A percentile compares a stretch with the other conserved stretches of the same genome.
phyloP scores from a whole-genome alignment of 2,888 invertebrate genomes.

The Rhyacophila evoluta region DNA sequence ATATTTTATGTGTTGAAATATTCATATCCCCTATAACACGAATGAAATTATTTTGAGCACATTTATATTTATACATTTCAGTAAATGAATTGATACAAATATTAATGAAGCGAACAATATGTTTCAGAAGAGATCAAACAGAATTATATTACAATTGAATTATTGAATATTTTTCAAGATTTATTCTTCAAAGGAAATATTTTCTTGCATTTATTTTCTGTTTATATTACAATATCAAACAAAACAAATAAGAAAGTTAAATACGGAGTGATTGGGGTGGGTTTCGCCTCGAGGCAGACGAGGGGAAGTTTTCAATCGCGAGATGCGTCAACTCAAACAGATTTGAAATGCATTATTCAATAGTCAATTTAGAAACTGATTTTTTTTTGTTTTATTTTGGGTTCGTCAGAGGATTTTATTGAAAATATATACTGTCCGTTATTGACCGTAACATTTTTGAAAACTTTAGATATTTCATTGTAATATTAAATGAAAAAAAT shows the following conservation, averaged over 20 bases:
- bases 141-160: too few species aligned
- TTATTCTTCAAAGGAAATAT: not conserved
- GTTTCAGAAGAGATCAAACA: too few species aligned
- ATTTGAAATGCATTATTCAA: conserved; percentile 40
- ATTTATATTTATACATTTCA: too few species aligned
- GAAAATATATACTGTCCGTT: too few species aligned
- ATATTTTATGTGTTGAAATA: too few species aligned
- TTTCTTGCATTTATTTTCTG: not conserved
- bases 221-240: conserved; percentile 22
- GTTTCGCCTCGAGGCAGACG: not conserved
- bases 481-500: too few species aligned
- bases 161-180: not conserved
- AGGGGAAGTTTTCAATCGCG: conserved; percentile 5
- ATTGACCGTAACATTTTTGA: too few species aligned
- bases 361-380: conserved; percentile 36
- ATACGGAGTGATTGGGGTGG: conserved; percentile 1
- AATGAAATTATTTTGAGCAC: too few species aligned
- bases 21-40: too few species aligned
- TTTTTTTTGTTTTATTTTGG: not conserved
- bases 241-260: conserved; percentile 1
- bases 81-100: too few species aligned
- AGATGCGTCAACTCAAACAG: not conserved
- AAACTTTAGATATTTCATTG: too few species aligned
- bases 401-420: not conserved
- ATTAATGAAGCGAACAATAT: too few species aligned